phyloP scores from a whole-genome alignment of 1,140 invertebrate species.

The Brachionus koreanus region DNA sequence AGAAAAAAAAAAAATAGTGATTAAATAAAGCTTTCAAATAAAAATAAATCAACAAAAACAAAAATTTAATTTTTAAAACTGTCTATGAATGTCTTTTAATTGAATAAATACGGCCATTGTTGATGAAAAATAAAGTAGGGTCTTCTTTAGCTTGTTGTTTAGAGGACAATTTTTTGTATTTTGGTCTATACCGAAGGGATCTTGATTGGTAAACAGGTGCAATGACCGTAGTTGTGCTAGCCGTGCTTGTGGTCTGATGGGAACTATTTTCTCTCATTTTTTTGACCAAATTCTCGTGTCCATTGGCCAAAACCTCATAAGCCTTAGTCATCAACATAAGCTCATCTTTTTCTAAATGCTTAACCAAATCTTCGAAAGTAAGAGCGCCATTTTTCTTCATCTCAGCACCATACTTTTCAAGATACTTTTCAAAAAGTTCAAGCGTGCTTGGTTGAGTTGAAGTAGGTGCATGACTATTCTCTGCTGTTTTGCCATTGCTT shows the following conservation, averaged over 20 bases:
- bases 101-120: constrained; percentile 3
- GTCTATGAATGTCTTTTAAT: neutral
- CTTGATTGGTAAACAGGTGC: neutral
- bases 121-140: neutral
- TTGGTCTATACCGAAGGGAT: neutral
- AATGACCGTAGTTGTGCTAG: neutral
- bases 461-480: neutral
- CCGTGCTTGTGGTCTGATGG: neutral
- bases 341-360: constrained; percentile 1
- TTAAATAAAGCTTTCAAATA: neutral
- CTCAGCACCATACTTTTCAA: neutral
- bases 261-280: neutral
- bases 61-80: neutral
- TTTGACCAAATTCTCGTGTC: neutral
- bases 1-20: neutral
- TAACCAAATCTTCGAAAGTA: neutral
- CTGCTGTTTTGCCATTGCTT: neutral
- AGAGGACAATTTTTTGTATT: neutral
- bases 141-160: neutral
- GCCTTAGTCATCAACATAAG: neutral
- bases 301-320: neutral
- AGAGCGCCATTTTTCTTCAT: neutral
- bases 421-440: neutral
- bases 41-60: neutral
- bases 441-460: neutral